Base-by-base conservation (phyloP, 2,113 vertebrate species). In the Gymnobelideus leadbeateri region DNA sequence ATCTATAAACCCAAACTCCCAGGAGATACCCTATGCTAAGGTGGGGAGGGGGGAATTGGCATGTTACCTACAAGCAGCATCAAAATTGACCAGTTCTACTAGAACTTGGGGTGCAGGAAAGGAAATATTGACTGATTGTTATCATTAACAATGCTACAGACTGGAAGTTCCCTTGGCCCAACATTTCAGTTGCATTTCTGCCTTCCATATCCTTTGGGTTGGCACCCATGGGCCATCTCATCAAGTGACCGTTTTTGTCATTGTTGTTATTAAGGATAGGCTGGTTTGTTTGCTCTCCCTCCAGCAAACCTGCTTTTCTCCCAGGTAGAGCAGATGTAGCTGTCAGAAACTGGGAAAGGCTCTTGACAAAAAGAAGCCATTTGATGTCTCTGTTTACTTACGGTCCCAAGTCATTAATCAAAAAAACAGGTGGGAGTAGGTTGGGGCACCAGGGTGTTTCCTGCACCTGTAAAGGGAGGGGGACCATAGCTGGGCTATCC, bases 361-460 rank as follows among this genome's bases (percentile, higher is more conserved):
- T 57, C 4, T 95, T 84, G 94, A 92, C 53, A 89, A 54, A 91
- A 0, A 55, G 68, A 92, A 94, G 3, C 92, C 25, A 50, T 52
- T 92, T 53, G 31, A 90, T 84, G 49, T 12, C n/a, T 94, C 94
- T 96, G 61, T 94, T 94, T 96, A 91, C 54, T 94, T 28, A 93
- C 54, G 6, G 68, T 84, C n/a, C 37, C 37, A 43, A 21, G 16
- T 84, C 37, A 43, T 84, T n/a, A n/a, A 84, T 84, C 16, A 43
- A 84, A 43, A 19, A 51, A 90, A 47, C 49, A 49, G 89, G 47
- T 90, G 89, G 89, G 24, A 90, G 5, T 47, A 8, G 47, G 28
- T 43, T 23, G 47, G 49, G 47, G 47, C 28, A 4, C 25, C 47
- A 50, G 49, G 47, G 89, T 50, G 12, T 4, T 7, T 25, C 3